Conservation (phyloP, 2,113 vertebrate species). For the Platysternon megacephalum region DNA sequence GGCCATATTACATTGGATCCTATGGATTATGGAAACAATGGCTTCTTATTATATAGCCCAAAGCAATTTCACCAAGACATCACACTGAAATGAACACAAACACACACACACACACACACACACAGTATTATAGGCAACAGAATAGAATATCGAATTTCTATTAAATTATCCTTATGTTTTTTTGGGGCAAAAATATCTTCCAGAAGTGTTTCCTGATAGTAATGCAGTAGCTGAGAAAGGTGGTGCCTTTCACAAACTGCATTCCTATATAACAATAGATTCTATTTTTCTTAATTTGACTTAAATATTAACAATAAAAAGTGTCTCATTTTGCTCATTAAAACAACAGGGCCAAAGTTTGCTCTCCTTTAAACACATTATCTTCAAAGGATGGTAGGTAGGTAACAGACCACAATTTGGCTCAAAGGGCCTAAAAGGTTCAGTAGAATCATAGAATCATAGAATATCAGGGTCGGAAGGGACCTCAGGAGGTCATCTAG, state of each 20-base stretch:
- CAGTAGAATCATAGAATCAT: too few relatives aligned
- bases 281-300: neutral
- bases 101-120: too few relatives aligned
- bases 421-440: neutral
- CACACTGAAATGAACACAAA: neutral
- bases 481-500: too few relatives aligned
- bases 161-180: neutral
- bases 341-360: neutral
- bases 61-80: neutral
- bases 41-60: neutral
- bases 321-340: neutral
- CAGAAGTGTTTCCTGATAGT: neutral
- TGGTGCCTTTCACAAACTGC: neutral
- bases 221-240: neutral
- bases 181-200: neutral
- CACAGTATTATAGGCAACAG: neutral
- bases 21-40: neutral
- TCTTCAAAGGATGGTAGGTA: neutral
- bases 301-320: neutral
- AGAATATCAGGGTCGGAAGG: too few relatives aligned
- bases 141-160: neutral
- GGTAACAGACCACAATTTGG: neutral
- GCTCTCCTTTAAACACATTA: neutral
- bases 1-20: neutral
- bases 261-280: neutral